Percentiles rank a stretch among this genome's conserved stretches.
phyloP scores from a whole-genome alignment of 2,888 invertebrate genomes.

The Drosophila aldrichi region DNA sequence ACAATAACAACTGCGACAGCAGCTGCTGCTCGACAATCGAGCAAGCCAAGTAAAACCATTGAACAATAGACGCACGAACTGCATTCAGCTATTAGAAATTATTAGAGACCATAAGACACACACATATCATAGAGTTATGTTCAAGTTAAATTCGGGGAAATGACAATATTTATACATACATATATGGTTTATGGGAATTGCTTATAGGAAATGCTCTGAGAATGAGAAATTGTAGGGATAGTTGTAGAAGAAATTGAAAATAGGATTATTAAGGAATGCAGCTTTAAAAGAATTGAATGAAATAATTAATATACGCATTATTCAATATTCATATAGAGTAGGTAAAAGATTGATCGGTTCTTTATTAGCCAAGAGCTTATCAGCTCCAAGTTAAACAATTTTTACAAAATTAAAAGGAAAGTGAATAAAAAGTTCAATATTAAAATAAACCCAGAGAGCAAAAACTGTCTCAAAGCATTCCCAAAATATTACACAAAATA shows the following conservation, averaged over 20 bases:
- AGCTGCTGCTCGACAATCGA: constrained; percentile 31
- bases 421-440: background rate
- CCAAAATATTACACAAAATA: background rate
- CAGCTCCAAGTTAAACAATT: background rate
- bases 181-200: too few relatives aligned
- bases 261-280: too few relatives aligned
- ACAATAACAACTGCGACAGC: constrained; percentile 27
- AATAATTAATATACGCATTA: too few relatives aligned
- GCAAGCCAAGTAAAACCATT: constrained; percentile 27
- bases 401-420: background rate
- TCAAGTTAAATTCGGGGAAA: background rate
- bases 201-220: too few relatives aligned
- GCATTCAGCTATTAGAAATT: constrained; percentile 27
- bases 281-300: too few relatives aligned
- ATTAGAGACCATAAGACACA: constrained; percentile 12
- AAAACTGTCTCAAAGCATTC: constrained; percentile 1
- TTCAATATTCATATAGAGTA: too few relatives aligned
- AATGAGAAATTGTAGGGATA: too few relatives aligned
- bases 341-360: too few relatives aligned
- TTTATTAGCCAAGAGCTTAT: background rate
- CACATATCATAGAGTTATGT: background rate
- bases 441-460: background rate
- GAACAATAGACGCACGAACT: constrained; percentile 22
- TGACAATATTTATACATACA: background rate
- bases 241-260: too few relatives aligned